Conservation (phyloP, 23 tunicate genomes). For the Phallusia fumigata region DNA sequence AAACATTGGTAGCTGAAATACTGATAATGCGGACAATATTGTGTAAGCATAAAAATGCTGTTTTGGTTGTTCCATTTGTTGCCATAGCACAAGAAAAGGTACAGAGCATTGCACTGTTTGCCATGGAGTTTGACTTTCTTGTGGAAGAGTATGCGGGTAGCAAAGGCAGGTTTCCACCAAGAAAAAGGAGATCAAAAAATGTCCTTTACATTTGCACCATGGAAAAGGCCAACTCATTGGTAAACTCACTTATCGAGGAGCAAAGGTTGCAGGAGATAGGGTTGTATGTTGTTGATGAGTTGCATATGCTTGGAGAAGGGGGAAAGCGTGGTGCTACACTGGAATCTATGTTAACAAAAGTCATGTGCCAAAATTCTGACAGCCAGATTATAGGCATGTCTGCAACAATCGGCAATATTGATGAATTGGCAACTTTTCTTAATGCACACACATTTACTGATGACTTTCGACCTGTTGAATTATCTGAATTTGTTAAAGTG, state of each 20-base stretch:
- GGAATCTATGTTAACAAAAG: conserved; percentile 76
- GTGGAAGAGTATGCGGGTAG: conserved; percentile 95
- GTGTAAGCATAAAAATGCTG: conserved; percentile 68
- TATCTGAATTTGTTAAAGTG: conserved; percentile 69
- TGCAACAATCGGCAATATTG: conserved; percentile 73
- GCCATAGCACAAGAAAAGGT: conserved; percentile 98
- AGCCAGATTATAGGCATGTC: conserved; percentile 89
- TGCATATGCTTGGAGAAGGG: conserved; percentile 95
- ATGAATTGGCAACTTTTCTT: conserved; percentile 61
- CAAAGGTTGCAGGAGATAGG: conserved; percentile 49
- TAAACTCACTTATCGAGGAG: conserved; percentile 63
- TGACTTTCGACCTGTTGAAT: conserved; percentile 77
- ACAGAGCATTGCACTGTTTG: conserved; percentile 69
- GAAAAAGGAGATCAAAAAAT: conserved; percentile 63
- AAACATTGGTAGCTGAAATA: conserved; percentile 93
- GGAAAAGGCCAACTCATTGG: conserved; percentile 83
- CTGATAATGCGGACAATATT: conserved; percentile 54
- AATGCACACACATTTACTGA: conserved; percentile 56
- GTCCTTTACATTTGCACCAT: conserved; percentile 82
- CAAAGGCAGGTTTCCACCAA: conserved; percentile 85
- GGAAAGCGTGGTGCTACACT: conserved; percentile 85
- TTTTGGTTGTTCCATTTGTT: conserved; percentile 86
- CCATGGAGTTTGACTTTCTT: conserved; percentile 68
- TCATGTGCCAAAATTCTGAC: conserved; percentile 49
- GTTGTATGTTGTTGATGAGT: conserved; percentile 79